These are phyloP conservation scores for Ctenicera cuprea DNA, from an alignment of 2,888 invertebrate species.

Conservation along the genomic window DNA sequence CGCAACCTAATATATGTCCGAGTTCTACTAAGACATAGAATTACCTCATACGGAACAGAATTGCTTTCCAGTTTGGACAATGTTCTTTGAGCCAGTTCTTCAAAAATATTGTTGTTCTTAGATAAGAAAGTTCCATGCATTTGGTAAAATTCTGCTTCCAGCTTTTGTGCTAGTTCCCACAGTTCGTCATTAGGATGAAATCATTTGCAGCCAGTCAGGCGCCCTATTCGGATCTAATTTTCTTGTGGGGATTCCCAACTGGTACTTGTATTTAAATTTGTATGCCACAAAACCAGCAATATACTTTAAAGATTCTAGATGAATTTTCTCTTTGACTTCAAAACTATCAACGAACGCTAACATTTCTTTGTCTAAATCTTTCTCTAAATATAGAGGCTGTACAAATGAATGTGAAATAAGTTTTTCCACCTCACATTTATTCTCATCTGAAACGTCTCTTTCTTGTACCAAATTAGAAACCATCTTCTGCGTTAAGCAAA, in stretches of 20 bases:
- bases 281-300: slow-evolving; percentile 51
- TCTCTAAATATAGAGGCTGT: slow-evolving; percentile 40
- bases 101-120: slow-evolving; percentile 35
- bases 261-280: slow-evolving; percentile 49
- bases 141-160: slow-evolving; percentile 9
- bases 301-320: slow-evolving; percentile 50
- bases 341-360: slow-evolving; percentile 36
- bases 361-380: slow-evolving; percentile 33
- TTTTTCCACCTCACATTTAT: slow-evolving; percentile 31
- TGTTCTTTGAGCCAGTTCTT: slow-evolving; percentile 45
- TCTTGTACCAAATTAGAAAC: slow-evolving; percentile 31
- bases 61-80: slow-evolving; percentile 10
- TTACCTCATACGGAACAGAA: slow-evolving; percentile 24
- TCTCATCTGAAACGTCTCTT: slow-evolving; percentile 31
- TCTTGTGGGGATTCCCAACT: slow-evolving; percentile 37
- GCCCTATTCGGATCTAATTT: slow-evolving; percentile 39
- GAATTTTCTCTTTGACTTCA: slow-evolving; percentile 46
- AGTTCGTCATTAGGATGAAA: slow-evolving; percentile 50
- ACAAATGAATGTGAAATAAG: slow-evolving; percentile 26
- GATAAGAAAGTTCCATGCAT: slow-evolving; percentile 44
- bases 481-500: slow-evolving; percentile 46
- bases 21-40: too few relatives aligned
- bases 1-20: too few relatives aligned
- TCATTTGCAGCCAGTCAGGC: slow-evolving; percentile 50
- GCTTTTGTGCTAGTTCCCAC: slow-evolving; percentile 32